Percentiles rank a stretch among this genome's conserved stretches.
phyloP scores from a whole-genome alignment of 2,113 vertebrate species.

The Burhinus bistriatus region DNA sequence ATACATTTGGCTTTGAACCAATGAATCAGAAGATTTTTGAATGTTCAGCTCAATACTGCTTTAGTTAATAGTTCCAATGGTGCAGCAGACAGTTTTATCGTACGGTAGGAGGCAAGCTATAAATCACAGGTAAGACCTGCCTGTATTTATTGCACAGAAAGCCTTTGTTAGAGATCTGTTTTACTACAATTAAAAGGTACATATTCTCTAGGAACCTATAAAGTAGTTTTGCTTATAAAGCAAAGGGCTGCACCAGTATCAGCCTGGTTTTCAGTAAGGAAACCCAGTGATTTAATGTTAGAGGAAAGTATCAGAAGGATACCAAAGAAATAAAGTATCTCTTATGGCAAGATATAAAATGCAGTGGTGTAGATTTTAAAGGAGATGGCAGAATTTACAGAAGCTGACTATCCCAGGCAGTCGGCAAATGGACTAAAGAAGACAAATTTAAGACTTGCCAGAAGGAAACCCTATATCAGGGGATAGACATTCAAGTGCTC shows the following conservation, averaged over 20 bases:
- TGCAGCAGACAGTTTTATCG: background rate
- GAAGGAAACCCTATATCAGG: slow-evolving; percentile 29
- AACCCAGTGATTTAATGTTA: background rate
- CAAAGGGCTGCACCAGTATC: background rate
- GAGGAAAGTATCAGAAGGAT: background rate
- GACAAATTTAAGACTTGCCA: slow-evolving; percentile 44
- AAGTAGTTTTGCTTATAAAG: background rate
- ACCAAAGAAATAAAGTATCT: background rate
- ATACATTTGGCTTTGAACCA: background rate
- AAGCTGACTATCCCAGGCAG: background rate
- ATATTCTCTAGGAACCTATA: background rate
- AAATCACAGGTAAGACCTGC: background rate
- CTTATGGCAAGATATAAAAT: background rate
- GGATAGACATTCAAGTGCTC: background rate
- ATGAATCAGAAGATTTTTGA: background rate
- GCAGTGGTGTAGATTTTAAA: background rate
- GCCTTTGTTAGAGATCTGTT: background rate
- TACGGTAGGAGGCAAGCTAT: background rate
- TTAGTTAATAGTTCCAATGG: background rate
- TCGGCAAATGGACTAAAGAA: slow-evolving; percentile 20
- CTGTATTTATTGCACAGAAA: background rate
- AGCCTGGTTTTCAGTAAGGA: background rate
- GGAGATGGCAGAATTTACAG: slow-evolving; percentile 17
- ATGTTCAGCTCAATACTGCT: background rate
- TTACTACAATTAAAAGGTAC: slow-evolving; percentile 1